These are phyloP conservation scores for Hydrolagus colliei DNA, from an alignment of 2,797 vertebrate species.

Conservation along the genomic window DNA sequence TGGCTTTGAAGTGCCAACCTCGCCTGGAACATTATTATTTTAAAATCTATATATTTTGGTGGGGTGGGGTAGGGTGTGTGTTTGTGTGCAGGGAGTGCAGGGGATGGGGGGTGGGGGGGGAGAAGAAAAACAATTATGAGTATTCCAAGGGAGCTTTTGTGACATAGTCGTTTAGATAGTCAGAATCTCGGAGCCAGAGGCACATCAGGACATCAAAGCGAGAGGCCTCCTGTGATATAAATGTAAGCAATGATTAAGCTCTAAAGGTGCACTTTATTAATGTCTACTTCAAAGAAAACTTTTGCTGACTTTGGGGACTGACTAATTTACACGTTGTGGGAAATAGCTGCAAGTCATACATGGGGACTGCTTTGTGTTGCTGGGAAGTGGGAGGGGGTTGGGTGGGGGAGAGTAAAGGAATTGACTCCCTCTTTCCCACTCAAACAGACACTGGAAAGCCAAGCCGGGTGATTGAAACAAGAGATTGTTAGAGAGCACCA, in stretches of 20 bases:
- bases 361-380: conserved; percentile 54
- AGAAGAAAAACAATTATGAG: conserved; percentile 37
- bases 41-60: conserved; percentile 59
- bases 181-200: conserved; percentile 59
- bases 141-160: conserved; percentile 66
- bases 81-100: neutral
- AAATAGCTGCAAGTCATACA: conserved; percentile 91
- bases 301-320: conserved; percentile 84
- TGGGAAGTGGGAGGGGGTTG: too few relatives aligned
- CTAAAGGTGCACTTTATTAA: conserved; percentile 90
- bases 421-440: conserved; percentile 60
- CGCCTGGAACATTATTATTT: conserved; percentile 65
- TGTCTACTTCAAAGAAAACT: conserved; percentile 83
- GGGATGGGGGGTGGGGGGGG: neutral
- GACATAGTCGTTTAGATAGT: conserved; percentile 76
- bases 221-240: conserved; percentile 75
- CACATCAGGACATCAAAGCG: conserved; percentile 73
- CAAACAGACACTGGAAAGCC: conserved; percentile 52
- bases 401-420: conserved; percentile 32
- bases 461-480: conserved; percentile 42
- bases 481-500: conserved; percentile 42
- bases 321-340: conserved; percentile 97
- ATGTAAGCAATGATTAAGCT: conserved; percentile 66
- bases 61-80: too few relatives aligned
- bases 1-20: conserved; percentile 88